Conservation (phyloP, 2,113 vertebrate species). For the Equus przewalskii region DNA sequence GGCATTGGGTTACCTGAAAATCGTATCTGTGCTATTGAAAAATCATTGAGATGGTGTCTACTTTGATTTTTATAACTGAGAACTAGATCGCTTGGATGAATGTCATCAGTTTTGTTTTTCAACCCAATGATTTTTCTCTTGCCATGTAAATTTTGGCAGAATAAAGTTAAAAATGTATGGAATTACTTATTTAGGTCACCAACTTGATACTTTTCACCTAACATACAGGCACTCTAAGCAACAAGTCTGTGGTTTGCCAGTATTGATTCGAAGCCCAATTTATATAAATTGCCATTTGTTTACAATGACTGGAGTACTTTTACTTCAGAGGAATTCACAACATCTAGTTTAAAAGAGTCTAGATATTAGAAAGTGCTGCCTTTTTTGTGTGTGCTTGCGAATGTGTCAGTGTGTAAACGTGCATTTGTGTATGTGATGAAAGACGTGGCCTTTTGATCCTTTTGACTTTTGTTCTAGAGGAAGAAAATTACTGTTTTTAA, state of each 20-base stretch:
- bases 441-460: neutral
- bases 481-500: constrained; percentile 72
- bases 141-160: neutral
- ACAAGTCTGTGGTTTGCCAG: neutral
- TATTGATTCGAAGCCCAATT: neutral
- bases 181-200: neutral
- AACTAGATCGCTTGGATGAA: neutral
- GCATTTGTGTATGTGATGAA: neutral
- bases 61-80: neutral
- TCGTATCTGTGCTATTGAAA: neutral
- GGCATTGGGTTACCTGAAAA: neutral
- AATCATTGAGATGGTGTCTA: neutral
- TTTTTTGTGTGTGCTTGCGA: neutral
- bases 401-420: neutral
- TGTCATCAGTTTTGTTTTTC: neutral
- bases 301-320: neutral
- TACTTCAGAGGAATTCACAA: neutral
- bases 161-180: constrained; percentile 22
- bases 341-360: neutral
- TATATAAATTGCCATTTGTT: neutral
- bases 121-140: neutral
- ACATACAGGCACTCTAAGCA: neutral
- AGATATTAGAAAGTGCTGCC: neutral
- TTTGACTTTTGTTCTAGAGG: constrained; percentile 44
- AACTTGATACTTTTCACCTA: neutral